Conservation (phyloP, 2,888 invertebrate genomes). For the Meiosimyza platycephala region DNA sequence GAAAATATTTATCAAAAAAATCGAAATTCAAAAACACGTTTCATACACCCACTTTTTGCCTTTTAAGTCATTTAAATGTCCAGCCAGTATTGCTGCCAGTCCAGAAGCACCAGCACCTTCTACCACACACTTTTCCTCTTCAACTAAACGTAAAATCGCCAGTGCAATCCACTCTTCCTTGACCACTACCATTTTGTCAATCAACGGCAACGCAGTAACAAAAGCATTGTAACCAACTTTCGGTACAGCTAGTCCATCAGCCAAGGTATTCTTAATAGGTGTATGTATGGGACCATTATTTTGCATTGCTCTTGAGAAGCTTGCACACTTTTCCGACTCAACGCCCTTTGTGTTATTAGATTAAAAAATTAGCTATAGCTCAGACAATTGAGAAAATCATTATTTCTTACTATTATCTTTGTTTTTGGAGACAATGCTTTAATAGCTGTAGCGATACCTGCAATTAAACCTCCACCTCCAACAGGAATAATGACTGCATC, state of each 20-base stretch:
- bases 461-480: conserved; percentile 90
- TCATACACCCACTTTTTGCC: conserved; percentile 76
- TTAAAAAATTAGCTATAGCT: not conserved
- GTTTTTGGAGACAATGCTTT: conserved; percentile 87
- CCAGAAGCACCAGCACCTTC: conserved; percentile 92
- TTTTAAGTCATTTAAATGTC: conserved; percentile 81
- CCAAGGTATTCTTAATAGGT: conserved; percentile 79
- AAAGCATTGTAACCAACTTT: conserved; percentile 88
- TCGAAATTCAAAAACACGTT: not conserved
- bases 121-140: conserved; percentile 88
- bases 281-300: conserved; percentile 77
- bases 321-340: conserved; percentile 91
- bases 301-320: conserved; percentile 81
- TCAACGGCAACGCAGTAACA: conserved; percentile 76
- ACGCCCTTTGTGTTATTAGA: conserved; percentile 74
- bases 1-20: not conserved
- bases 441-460: conserved; percentile 89
- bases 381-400: not conserved
- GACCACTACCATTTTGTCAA: conserved; percentile 85
- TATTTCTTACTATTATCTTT: conserved; percentile 81
- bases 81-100: conserved; percentile 86
- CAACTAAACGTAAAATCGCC: conserved; percentile 81
- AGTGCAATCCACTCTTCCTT: conserved; percentile 87
- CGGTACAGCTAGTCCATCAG: conserved; percentile 91
- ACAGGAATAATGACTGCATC: conserved; percentile 93